Evolutionary conservation across 1,140 invertebrate species (phyloP), one percentile per base, ranked within the genome.

Genomic region (Brachionus calyciflorus): DNA sequence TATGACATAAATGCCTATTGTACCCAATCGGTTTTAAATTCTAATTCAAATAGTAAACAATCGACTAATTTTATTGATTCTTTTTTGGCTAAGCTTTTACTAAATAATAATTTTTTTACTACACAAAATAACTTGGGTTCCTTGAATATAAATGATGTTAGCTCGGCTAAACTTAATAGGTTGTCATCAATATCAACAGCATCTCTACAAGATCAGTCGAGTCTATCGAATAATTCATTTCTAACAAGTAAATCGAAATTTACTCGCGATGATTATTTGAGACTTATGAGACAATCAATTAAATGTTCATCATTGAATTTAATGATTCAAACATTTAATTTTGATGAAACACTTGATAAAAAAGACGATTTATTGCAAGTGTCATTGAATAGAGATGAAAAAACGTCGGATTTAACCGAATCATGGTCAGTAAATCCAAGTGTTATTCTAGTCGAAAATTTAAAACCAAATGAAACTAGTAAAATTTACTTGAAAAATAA

Each of bases 401-500:
- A 73, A 33, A n/a, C 17, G 2, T 28, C 21, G 3, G 46, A n/a
- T 14, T 14, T 26, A 41, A 24, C 9, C 14, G 69, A 73, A 33
- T 33, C 46, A 21, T 73, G 69, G 69, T 51, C 46, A 33, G 46
- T 73, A 5, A 73, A 30, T 17, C 44, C 69, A 9, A 73, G 37
- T 73, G 7, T 28, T 19, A 73, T 73, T n/a, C 6, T 30, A 4
- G 33, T 73, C 0, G 46, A 73, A 55, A 55, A 49, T 33, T 12
- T 55, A 2, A 55, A 49, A 28, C 28, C 14, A n/a, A 73, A 73
- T 30, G 46, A 49, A 73, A 55, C 48, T 17, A 19, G 26, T 1
- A 73, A 49, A 41, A 51, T 73, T 3, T 51, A 21, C n/a, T 14
- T 73, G 19, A 49, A 55, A 51, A 73, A 73, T 10, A 73, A 73